Conservation (phyloP, 2,113 vertebrate genomes). For the Oriolus oriolus region DNA sequence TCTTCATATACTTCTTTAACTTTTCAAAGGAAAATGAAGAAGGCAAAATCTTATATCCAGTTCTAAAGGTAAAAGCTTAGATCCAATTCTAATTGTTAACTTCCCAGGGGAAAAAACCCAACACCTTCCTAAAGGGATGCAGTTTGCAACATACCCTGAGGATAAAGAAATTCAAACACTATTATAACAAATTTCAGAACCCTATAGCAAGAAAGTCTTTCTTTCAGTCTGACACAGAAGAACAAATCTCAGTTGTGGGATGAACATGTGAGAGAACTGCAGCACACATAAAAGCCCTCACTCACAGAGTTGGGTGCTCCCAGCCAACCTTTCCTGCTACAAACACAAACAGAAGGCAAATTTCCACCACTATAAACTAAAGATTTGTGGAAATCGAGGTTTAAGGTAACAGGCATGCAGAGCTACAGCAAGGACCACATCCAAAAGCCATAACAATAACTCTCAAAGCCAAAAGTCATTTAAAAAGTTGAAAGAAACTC, state of each 20-base stretch:
- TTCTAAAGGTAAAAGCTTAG: not conserved
- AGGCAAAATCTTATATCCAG: not conserved
- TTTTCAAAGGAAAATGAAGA: not conserved
- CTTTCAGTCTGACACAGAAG: not conserved
- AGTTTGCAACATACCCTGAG: not conserved
- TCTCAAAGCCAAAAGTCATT: not conserved
- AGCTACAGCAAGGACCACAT: not conserved
- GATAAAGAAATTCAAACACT: not conserved
- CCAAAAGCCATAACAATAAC: not conserved
- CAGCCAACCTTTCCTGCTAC: not conserved
- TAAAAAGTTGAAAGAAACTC: not conserved
- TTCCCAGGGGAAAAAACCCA: not conserved
- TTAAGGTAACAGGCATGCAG: not conserved
- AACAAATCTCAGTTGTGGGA: not conserved
- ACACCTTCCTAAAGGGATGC: not conserved
- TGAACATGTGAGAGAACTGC: accelerated
- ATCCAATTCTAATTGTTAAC: not conserved
- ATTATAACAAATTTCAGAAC: not conserved
- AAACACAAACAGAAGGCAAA: not conserved
- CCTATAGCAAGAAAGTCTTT: not conserved
- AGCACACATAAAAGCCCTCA: not conserved
- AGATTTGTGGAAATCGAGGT: not conserved
- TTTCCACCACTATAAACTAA: not conserved
- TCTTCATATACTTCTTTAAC: not conserved
- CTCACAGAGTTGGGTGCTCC: accelerated